Evolutionary conservation across 2,888 invertebrate genomes (phyloP), one percentile per base, ranked within the genome.

Genomic region (Luffia ferchaultella): DNA sequence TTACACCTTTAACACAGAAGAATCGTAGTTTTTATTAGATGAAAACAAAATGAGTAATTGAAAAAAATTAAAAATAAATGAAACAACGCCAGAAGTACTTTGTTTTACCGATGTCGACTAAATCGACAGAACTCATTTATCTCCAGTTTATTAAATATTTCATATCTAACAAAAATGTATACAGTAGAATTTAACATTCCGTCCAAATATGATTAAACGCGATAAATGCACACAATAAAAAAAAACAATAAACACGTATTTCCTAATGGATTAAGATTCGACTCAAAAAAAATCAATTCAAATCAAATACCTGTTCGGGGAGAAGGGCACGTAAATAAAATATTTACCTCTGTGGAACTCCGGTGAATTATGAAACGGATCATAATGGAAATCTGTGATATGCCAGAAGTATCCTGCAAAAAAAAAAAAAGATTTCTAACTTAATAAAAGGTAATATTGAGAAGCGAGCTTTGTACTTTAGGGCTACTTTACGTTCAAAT

Each of bases 401-500:
- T 96, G 96, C 96, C 96, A 96, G 82, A 96, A 96, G 78, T 93
- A 93, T 61, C 95, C 96, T 96, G 90, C 1, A 88, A 91, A 67
- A 64, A 67, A 70, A 68, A 42, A 18, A 45, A 30, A 43, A 9
- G 5, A 30, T n/a, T n/a, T 7, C 3, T 12, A 30, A 30, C 30
- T 30, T 30, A 30, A 30, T 19, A 45, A 16, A 18, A 18, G 45
- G n/a, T n/a, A 42, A 9, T 16, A n/a, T 42, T 16, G 43, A n/a
- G 5, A 15, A 42, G 3, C 2, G 16, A 3, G 43, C 43, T 42
- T 42, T 42, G 16, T 42, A 16, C n/a, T 16, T n/a, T 15, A n/a
- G n/a, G 16, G n/a, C n/a, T 42, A 16, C 16, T 15, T 16, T 16
- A 5, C 3, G 16, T 43, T 43, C 5, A 5, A 43, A 43, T 9